Percentiles rank a stretch among this genome's conserved stretches.
Evolutionary conservation across 2,113 vertebrate genomes (phyloP).

Genomic region (Opisthocomus hoazin): DNA sequence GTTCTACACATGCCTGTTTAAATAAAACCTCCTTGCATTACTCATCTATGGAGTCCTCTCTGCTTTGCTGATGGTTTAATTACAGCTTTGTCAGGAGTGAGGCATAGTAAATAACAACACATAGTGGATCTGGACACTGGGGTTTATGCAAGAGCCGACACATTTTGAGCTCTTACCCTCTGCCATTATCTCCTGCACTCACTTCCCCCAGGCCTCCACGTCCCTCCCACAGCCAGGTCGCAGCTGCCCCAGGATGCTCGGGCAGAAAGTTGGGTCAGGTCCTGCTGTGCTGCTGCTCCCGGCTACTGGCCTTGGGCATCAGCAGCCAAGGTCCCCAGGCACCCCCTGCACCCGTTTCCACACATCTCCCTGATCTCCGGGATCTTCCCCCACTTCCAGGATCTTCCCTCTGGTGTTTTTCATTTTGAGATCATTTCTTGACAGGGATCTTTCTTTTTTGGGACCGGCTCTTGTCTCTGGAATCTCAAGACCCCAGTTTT

Average conservation of each 20-base stretch:
- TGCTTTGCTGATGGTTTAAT: background rate
- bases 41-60: background rate
- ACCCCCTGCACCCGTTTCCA: background rate
- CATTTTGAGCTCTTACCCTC: background rate
- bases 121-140: background rate
- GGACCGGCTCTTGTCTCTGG: background rate
- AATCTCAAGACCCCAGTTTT: background rate
- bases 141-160: background rate
- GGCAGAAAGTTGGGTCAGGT: background rate
- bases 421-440: background rate
- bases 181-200: background rate
- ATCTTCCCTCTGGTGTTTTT: background rate
- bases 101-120: background rate
- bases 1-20: slow-evolving; percentile 2
- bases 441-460: background rate
- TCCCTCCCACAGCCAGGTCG: accelerated
- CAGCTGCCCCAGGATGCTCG: accelerated
- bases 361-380: accelerated
- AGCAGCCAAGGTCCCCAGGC: accelerated
- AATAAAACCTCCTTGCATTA: slow-evolving; percentile 1
- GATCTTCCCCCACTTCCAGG: background rate
- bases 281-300: background rate
- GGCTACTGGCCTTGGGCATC: accelerated
- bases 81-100: background rate
- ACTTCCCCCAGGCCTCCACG: background rate